These are phyloP conservation scores for Corythucha ciliata DNA, from an alignment of 2,888 invertebrate genomes.

Conservation along the genomic window DNA sequence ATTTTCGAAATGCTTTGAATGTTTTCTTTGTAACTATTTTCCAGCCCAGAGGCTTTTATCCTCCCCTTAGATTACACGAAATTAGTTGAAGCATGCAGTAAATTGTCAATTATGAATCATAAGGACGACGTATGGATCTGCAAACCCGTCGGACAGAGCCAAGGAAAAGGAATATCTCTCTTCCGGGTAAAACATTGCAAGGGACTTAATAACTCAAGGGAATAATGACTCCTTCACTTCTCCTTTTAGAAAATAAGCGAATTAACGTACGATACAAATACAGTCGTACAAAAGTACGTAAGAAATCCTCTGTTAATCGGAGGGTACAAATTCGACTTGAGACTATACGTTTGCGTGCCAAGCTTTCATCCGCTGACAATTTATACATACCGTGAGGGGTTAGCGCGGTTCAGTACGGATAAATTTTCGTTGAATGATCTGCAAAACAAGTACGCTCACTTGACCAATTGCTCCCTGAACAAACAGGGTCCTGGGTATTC, in stretches of 20 bases:
- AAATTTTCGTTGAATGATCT: constrained; percentile 75
- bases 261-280: constrained; percentile 64
- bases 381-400: constrained; percentile 80
- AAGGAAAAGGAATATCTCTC: constrained; percentile 72
- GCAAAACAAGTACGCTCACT: constrained; percentile 72
- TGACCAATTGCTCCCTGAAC: constrained; percentile 87
- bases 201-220: background rate
- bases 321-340: constrained; percentile 85
- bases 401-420: constrained; percentile 70
- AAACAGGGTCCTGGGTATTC: constrained; percentile 75
- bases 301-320: constrained; percentile 69
- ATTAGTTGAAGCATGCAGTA: constrained; percentile 66
- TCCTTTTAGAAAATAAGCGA: constrained; percentile 58
- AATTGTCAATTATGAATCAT: constrained; percentile 40
- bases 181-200: constrained; percentile 53
- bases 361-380: constrained; percentile 76
- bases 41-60: constrained; percentile 69
- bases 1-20: constrained; percentile 3
- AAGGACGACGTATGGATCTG: constrained; percentile 69
- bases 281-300: constrained; percentile 73
- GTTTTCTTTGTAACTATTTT: constrained; percentile 32
- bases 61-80: constrained; percentile 76
- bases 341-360: constrained; percentile 82
- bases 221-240: background rate
- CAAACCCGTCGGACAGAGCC: constrained; percentile 77